A percentile compares a stretch with the other conserved stretches of the same genome.
These are phyloP conservation scores for Allacma fusca DNA, from an alignment of 2,888 invertebrate genomes.

Conservation along the genomic window DNA sequence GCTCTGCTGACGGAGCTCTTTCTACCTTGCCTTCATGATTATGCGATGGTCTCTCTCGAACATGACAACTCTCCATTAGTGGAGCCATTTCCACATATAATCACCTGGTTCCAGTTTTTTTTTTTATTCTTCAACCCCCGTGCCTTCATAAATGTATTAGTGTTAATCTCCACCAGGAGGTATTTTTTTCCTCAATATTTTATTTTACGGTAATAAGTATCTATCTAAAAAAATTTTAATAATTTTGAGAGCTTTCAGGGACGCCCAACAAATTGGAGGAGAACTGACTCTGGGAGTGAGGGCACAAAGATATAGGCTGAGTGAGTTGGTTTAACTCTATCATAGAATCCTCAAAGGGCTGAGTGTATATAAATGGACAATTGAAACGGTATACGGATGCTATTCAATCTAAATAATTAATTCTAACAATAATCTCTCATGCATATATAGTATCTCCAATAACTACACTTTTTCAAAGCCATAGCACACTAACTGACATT, in stretches of 20 bases:
- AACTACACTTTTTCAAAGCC: neutral
- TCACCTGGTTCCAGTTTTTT: neutral
- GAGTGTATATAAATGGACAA: neutral
- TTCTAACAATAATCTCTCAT: neutral
- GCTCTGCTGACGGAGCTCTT: neutral
- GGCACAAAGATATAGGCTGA: no score
- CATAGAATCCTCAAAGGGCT: no score
- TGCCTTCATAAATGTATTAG: no score
- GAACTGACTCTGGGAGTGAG: no score
- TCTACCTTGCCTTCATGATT: neutral
- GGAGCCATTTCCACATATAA: constrained; percentile 3
- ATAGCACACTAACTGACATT: neutral
- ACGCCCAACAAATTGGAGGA: no score
- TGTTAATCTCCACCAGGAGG: no score
- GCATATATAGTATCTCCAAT: neutral
- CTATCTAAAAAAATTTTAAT: no score
- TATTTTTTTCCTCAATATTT: no score
- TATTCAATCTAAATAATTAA: neutral
- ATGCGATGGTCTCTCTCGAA: neutral
- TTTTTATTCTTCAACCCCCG: neutral
- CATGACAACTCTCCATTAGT: constrained; percentile 8
- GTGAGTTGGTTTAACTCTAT: no score
- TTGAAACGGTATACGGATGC: neutral
- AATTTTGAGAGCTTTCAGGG: no score
- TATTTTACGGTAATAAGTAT: no score